These are phyloP conservation scores for Spea hammondii DNA, from an alignment of 2,797 vertebrate species.

Conservation along the genomic window DNA sequence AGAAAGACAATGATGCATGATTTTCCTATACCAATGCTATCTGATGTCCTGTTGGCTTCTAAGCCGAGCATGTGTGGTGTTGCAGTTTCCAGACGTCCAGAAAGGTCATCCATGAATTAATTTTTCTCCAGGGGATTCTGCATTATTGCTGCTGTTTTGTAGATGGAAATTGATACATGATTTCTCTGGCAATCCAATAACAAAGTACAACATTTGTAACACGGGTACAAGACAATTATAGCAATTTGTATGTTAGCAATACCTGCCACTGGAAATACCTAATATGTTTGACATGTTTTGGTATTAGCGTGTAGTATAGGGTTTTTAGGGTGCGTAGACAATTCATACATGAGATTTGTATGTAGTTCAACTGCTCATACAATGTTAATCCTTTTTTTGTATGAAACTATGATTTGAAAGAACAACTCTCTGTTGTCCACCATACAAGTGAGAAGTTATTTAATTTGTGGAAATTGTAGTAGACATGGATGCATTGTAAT, in stretches of 20 bases:
- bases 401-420: too few species aligned
- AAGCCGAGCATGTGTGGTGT: neutral
- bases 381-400: too few species aligned
- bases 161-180: slow-evolving; percentile 18
- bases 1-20: neutral
- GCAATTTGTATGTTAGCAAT: neutral
- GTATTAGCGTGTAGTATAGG: too few species aligned
- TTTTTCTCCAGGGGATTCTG: slow-evolving; percentile 20
- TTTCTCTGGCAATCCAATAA: neutral
- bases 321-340: too few species aligned
- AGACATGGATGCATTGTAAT: too few species aligned
- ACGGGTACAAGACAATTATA: slow-evolving; percentile 23
- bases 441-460: too few species aligned
- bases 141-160: slow-evolving; percentile 12
- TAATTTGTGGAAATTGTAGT: too few species aligned
- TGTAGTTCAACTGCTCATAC: too few species aligned
- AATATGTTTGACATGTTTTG: too few species aligned
- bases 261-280: too few species aligned
- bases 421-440: too few species aligned
- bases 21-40: slow-evolving; percentile 5
- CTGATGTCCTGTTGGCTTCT: slow-evolving; percentile 1
- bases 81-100: neutral
- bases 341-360: too few species aligned
- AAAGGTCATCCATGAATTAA: slow-evolving; percentile 43
- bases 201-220: slow-evolving; percentile 5